Base-by-base conservation (phyloP, 2,113 vertebrate species). In the Cepphus grylle region DNA sequence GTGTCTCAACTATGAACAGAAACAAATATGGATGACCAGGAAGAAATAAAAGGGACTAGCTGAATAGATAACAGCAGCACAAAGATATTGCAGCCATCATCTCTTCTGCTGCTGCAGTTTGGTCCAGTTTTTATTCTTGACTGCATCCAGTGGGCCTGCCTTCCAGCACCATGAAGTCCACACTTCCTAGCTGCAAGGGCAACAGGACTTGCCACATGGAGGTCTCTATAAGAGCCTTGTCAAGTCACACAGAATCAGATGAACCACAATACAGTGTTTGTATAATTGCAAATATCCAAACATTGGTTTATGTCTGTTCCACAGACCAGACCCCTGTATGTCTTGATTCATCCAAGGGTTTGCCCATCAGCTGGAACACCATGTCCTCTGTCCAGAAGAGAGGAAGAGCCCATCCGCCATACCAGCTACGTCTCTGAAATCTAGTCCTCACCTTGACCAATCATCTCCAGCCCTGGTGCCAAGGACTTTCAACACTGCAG, bases 401-500 rank as follows among this genome's bases (percentile, higher is more conserved):
- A 20, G 16, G 27, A 88, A n/a, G 17, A 88, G 13, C 2, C 10
- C 7, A 66, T 11, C 19, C 6, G 34, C 20, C 27, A 73, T 32
- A 58, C 2, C 65, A 92, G 29, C 6, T 34, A 42, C 1, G 3
- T 49, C 34, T 59, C 36, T 36, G 36, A 73, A 16, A 62, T 27
- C 21, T 2, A 74, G 59, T 3, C 9, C 6, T 21, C 8, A 30
- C 15, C 9, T 19, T 34, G 34, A 49, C 58, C 2, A 1, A 8
- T 8, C 34, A 12, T 32, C 12, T 92, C 49, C 82, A 72, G 5
- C 9, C 29, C 38, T 49, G 34, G 34, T 38, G 19, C 8, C 19
- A 38, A 53, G 59, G 26, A 26, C 8, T 9, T 20, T 58, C 42
- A 32, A 17, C 15, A 45, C 62, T 43, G 8, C 22, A 23, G 40